Evolutionary conservation across 2,797 vertebrate genomes (phyloP).

Genomic region (Sarcophilus harrisii): DNA sequence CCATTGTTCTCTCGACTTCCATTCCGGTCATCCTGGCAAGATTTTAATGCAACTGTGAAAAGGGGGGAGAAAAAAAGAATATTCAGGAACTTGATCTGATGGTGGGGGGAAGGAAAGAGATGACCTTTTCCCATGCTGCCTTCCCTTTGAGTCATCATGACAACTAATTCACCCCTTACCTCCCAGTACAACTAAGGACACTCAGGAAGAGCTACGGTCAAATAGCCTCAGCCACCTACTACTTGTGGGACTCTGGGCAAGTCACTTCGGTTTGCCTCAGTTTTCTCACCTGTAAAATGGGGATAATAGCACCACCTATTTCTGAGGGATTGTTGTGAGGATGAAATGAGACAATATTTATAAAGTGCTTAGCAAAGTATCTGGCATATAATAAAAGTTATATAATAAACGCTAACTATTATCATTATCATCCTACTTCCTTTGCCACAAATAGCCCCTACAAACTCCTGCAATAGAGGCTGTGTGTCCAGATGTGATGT

Average conservation of each 20-base stretch:
- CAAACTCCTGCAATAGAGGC: too few species aligned
- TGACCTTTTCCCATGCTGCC: not conserved
- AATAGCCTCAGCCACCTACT: not conserved
- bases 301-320: not conserved
- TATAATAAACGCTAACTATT: not conserved
- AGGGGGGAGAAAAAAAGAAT: constrained; percentile 8
- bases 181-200: not conserved
- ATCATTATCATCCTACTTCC: not conserved
- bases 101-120: not conserved
- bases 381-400: not conserved
- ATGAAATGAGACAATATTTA: not conserved
- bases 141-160: not conserved
- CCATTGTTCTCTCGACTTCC: constrained; percentile 81
- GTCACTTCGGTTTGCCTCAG: too few species aligned
- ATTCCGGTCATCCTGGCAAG: constrained; percentile 82
- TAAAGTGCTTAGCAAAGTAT: not conserved
- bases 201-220: not conserved
- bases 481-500: too few species aligned
- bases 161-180: not conserved
- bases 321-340: not conserved
- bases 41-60: constrained; percentile 87
- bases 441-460: too few species aligned
- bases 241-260: not conserved
- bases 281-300: not conserved
- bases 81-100: not conserved